phyloP scores from a whole-genome alignment of 2,888 invertebrate genomes.

The Osedax fenrisi region DNA sequence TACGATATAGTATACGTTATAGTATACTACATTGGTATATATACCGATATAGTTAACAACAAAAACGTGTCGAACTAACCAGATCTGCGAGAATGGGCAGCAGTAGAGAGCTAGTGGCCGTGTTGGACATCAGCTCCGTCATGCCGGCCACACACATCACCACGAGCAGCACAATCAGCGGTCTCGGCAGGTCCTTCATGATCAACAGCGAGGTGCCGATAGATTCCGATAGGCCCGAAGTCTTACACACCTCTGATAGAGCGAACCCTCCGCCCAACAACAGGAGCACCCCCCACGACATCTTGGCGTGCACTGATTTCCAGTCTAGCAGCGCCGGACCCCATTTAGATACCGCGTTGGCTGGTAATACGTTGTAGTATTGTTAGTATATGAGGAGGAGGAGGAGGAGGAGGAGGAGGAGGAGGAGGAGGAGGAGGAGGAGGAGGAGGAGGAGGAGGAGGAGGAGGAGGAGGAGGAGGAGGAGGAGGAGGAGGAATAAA shows the following conservation, averaged over 20 bases:
- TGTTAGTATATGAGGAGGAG: too few species aligned
- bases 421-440: slow-evolving; percentile 2
- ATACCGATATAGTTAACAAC: too few species aligned
- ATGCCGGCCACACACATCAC: slow-evolving; percentile 66
- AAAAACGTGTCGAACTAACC: too few species aligned
- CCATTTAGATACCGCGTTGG: slow-evolving; percentile 2
- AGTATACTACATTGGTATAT: too few species aligned
- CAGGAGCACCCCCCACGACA: slow-evolving; percentile 31
- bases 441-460: slow-evolving; percentile 2
- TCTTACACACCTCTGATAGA: slow-evolving; percentile 25
- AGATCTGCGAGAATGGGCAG: slow-evolving; percentile 69
- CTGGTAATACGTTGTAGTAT: too few species aligned
- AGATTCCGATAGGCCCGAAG: slow-evolving; percentile 64
- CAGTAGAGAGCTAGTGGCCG: slow-evolving; percentile 76
- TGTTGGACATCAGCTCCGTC: slow-evolving; percentile 78
- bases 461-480: slow-evolving; percentile 2
- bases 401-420: slow-evolving; percentile 2
- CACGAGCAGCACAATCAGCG: slow-evolving; percentile 63
- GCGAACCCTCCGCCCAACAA: slow-evolving; percentile 32
- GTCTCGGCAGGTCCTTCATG: slow-evolving; percentile 58
- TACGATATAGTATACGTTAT: too few species aligned
- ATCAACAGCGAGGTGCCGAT: slow-evolving; percentile 63
- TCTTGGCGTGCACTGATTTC: slow-evolving; percentile 26
- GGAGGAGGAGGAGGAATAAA: slow-evolving; percentile 2
- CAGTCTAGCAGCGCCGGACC: slow-evolving; percentile 27